Conservation (phyloP, 2,797 vertebrate species). For the Bufotes viridis region DNA sequence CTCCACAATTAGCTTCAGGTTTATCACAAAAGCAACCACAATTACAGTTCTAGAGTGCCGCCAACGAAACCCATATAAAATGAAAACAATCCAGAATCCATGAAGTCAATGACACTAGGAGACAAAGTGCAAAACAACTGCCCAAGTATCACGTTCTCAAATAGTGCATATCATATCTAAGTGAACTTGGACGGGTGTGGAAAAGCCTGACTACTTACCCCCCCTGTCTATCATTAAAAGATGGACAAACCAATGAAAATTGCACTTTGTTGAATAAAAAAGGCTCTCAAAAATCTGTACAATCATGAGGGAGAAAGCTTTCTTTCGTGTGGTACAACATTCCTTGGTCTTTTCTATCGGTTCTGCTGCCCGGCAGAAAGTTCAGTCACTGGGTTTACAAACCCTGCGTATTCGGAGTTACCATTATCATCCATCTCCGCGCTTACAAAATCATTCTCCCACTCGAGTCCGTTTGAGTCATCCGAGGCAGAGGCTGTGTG, state of each 20-base stretch:
- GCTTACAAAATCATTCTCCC: slow-evolving; percentile 96
- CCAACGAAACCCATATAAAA: slow-evolving; percentile 1
- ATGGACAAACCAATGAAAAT: slow-evolving; percentile 74
- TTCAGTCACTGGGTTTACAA: slow-evolving; percentile 89
- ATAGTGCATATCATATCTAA: slow-evolving; percentile 69
- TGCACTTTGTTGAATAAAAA: slow-evolving; percentile 72
- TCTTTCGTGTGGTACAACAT: slow-evolving; percentile 60
- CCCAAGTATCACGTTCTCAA: slow-evolving; percentile 64
- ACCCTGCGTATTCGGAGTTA: slow-evolving; percentile 87
- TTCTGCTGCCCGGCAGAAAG: slow-evolving; percentile 75
- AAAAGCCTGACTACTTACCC: slow-evolving; percentile 65
- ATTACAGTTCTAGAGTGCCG: slow-evolving; percentile 3
- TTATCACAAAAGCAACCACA: slow-evolving; percentile 14
- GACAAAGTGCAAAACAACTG: slow-evolving; percentile 64
- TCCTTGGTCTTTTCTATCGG: slow-evolving; percentile 70
- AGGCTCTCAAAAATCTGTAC: slow-evolving; percentile 53
- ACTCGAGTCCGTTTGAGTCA: slow-evolving; percentile 91
- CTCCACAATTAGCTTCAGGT: background rate
- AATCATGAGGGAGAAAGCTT: slow-evolving; percentile 51
- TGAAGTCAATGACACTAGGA: slow-evolving; percentile 49
- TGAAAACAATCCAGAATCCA: background rate
- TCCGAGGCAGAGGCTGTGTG: slow-evolving; percentile 88
- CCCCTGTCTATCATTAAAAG: slow-evolving; percentile 64
- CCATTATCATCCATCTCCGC: slow-evolving; percentile 84
- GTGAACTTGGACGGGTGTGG: slow-evolving; percentile 65